Conservation (phyloP, 2,797 vertebrate genomes). For the Labeo calbasu region DNA sequence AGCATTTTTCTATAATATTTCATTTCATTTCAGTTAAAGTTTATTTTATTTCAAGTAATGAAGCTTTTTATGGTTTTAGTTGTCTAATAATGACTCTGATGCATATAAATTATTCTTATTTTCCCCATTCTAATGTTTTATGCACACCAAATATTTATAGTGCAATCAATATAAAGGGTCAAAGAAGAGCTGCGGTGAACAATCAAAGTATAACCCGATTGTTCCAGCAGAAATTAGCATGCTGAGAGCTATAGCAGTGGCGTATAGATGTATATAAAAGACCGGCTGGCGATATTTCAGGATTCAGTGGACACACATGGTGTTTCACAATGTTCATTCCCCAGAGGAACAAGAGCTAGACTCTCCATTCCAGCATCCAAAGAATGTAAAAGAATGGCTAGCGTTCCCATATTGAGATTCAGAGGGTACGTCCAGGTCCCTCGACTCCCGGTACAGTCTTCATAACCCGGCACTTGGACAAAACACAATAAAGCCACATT, state of each 20-base stretch:
- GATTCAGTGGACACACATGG: slow-evolving; percentile 28
- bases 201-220: neutral
- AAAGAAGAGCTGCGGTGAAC: neutral
- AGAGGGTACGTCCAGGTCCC: slow-evolving; percentile 39
- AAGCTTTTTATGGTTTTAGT: no score
- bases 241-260: neutral
- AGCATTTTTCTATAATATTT: no score
- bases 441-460: slow-evolving; percentile 46
- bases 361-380: slow-evolving; percentile 35
- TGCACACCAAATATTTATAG: neutral
- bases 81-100: no score
- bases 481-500: slow-evolving; percentile 60
- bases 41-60: no score
- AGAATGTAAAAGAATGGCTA: slow-evolving; percentile 32
- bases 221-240: slow-evolving; percentile 15
- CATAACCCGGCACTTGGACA: slow-evolving; percentile 51
- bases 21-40: no score
- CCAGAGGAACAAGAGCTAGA: slow-evolving; percentile 35
- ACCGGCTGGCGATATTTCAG: slow-evolving; percentile 25
- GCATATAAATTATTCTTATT: no score
- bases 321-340: slow-evolving; percentile 45
- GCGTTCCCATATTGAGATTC: slow-evolving; percentile 55
- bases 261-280: slow-evolving; percentile 22
- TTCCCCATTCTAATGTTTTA: neutral
- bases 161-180: neutral